A percentile compares a stretch with the other conserved stretches of the same genome.
phyloP scores from a whole-genome alignment of 2,888 invertebrate species.

The Trichopoda pennipes region DNA sequence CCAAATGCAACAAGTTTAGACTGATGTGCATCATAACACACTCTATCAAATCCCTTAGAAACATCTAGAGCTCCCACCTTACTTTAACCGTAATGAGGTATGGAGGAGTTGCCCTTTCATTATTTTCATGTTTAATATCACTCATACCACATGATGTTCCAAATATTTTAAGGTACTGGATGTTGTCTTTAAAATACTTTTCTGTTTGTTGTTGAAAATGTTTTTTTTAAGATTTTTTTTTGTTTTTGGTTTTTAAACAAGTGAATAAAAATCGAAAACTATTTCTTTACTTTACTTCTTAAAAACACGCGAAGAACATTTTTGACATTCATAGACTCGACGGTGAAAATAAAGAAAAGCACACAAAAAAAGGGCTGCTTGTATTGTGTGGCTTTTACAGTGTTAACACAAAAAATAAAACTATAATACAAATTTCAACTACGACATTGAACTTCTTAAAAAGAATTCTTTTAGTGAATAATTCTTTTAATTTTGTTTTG shows the following conservation, averaged over 20 bases:
- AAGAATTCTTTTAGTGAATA: constrained; percentile 40
- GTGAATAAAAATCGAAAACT: constrained; percentile 20
- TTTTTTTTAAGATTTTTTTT: constrained; percentile 28
- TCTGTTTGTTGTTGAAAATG: constrained; percentile 10
- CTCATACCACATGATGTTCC: not conserved
- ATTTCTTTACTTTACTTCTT: constrained; percentile 36
- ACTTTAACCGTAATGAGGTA: too few relatives aligned
- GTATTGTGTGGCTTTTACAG: constrained; percentile 34
- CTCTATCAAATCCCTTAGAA: too few relatives aligned
- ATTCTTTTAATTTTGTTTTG: not conserved
- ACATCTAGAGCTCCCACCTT: too few relatives aligned
- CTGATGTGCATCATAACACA: too few relatives aligned
- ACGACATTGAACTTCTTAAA: constrained; percentile 63
- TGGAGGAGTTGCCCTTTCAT: too few relatives aligned
- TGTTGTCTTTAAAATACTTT: not conserved
- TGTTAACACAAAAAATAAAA: constrained; percentile 15
- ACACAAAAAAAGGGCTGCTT: not conserved
- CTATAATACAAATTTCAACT: not conserved
- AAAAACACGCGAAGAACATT: constrained; percentile 3
- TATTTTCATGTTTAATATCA: constrained; percentile 45
- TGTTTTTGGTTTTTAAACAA: too few relatives aligned
- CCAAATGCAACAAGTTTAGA: too few relatives aligned
- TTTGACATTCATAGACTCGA: constrained; percentile 47
- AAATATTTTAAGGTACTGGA: not conserved
- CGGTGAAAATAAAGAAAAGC: not conserved